Base-by-base conservation (phyloP, 2,888 invertebrate species). In the Nomada flava region DNA sequence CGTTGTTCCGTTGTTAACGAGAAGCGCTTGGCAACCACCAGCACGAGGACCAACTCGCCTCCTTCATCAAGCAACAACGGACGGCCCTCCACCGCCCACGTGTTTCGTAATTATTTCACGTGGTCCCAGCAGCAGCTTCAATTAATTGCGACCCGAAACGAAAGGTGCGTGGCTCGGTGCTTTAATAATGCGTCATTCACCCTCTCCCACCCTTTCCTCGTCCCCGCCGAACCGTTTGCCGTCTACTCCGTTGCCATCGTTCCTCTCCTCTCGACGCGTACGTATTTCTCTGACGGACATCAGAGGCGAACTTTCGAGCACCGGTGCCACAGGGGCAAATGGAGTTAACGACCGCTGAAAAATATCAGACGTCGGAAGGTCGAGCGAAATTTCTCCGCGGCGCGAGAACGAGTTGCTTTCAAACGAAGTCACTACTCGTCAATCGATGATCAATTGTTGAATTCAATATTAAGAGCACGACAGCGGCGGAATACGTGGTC, bases 81-180 rank as follows among this genome's bases (percentile, higher is more conserved):
- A 53, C 79, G 76, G 57, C 42, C 74, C 42, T 29, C 44, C 60
- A 59, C 55, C 73, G 82, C 81, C 84, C 84, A 78, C 83, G 85
- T 88, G 88, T 86, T 79, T 73, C 84, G 85, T 87, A 88, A 88
- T 89, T 89, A 89, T 85, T 85, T 79, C 85, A 81, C 82, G 82
- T 63, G 84, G 77, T 52, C 65, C 60, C 76, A 64, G 82, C 84
- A 77, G 76, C 86, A 83, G 85, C 88, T 89, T 82, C 84, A 86
- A 89, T 89, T 89, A 89, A 89, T 89, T 88, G 85, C 85, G 74
- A 84, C 73, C 81, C 70, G 76, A 83, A 81, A 76, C 72, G 82
- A 81, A 80, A 86, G 75, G 79, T 65, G 57, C 60, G 59, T 67
- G 68, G 63, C 80, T 55, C 52, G 60, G 74, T 62, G 82, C 83